These are phyloP conservation scores for Emys orbicularis DNA, from an alignment of 2,797 vertebrate genomes.

Conservation along the genomic window DNA sequence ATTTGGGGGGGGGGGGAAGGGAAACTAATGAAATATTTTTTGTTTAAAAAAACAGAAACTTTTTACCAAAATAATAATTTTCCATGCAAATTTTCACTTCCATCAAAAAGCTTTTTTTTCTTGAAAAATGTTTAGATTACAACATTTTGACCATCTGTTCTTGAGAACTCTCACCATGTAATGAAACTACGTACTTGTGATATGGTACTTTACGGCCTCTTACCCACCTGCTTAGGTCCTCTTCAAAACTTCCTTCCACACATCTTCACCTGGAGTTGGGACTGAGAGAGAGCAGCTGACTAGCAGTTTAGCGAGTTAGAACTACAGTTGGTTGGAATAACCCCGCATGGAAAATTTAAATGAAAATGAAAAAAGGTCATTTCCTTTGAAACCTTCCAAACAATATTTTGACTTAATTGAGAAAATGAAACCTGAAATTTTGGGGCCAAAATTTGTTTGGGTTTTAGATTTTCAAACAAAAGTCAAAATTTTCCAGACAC, in stretches of 20 bases:
- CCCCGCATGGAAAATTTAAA: not conserved
- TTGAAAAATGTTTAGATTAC: not conserved
- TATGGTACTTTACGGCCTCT: not conserved
- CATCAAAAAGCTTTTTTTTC: not conserved
- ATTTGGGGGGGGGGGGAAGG: not conserved
- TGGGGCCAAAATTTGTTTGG: not conserved
- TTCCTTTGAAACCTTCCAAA: not conserved
- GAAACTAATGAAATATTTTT: not conserved
- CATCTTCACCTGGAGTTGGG: accelerated
- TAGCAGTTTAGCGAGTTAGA: not conserved
- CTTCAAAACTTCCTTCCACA: not conserved
- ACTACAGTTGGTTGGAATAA: not conserved
- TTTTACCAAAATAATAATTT: not conserved
- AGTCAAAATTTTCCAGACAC: not conserved
- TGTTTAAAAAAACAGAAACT: not conserved
- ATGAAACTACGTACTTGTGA: not conserved
- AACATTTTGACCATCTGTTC: accelerated
- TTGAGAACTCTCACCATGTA: not conserved
- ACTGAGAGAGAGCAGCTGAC: accelerated
- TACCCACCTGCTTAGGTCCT: not conserved
- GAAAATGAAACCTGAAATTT: not conserved
- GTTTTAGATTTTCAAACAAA: not conserved
- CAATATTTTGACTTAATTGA: not conserved
- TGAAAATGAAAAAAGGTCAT: not conserved
- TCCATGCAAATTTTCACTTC: not conserved